Conservation (phyloP, 2,797 vertebrate genomes). For the Oreochromis grahami region DNA sequence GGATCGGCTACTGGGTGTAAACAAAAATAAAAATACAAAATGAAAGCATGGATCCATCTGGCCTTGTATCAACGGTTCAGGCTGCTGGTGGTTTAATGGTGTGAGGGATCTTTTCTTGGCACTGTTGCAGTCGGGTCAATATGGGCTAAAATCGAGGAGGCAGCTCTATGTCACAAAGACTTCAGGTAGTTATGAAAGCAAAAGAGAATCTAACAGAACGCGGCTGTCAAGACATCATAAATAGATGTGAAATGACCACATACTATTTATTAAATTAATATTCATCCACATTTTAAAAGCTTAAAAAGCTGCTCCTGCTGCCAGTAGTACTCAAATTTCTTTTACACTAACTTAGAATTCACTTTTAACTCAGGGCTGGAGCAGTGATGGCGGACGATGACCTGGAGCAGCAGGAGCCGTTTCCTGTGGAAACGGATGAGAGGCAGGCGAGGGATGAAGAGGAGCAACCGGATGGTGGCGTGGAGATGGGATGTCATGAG, state of each 20-base stretch:
- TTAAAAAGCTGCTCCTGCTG: not conserved
- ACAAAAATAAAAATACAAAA: not conserved
- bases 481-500: conserved; percentile 50
- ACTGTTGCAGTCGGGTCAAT: too few relatives aligned
- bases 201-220: not conserved
- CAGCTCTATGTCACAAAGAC: not conserved
- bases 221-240: not conserved
- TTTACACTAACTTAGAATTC: not conserved
- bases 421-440: conserved; percentile 41
- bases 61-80: not conserved
- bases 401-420: conserved; percentile 56
- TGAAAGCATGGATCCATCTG: not conserved
- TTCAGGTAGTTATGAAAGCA: not conserved
- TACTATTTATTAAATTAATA: not conserved
- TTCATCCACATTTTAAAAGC: not conserved
- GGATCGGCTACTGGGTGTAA: not conserved
- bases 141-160: not conserved
- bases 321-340: not conserved
- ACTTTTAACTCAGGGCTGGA: not conserved
- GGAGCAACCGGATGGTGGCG: not conserved
- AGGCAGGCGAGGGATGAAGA: accelerated
- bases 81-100: not conserved
- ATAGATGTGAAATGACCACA: not conserved
- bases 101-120: not conserved
- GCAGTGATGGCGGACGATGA: conserved; percentile 57